Percentiles rank a stretch among this genome's conserved stretches.
Evolutionary conservation across 2,888 invertebrate genomes (phyloP).

Genomic region (Tipula confusa): DNA sequence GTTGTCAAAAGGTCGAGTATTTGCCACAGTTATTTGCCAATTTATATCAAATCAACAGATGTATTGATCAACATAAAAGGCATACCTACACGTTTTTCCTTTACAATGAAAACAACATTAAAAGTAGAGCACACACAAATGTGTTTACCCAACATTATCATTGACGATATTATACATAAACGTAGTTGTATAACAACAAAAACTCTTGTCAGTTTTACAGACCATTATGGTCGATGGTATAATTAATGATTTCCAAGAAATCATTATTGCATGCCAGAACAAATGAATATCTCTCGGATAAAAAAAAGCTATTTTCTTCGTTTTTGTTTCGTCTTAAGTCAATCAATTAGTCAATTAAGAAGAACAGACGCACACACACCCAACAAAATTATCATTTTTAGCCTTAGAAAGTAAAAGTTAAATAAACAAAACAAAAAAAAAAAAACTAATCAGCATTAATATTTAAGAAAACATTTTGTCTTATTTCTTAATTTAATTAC

Average conservation of each 20-base stretch:
- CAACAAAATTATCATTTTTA: neutral
- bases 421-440: neutral
- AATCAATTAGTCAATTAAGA: neutral
- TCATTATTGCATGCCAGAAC: neutral
- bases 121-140: too few species aligned
- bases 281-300: neutral
- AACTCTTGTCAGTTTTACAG: neutral
- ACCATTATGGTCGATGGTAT: neutral
- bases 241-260: neutral
- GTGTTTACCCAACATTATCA: too few species aligned
- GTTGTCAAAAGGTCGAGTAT: too few species aligned
- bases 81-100: too few species aligned
- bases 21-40: too few species aligned
- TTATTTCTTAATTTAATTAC: neutral
- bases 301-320: neutral
- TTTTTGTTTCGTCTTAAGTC: neutral
- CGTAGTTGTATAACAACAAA: neutral
- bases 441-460: constrained; percentile 20
- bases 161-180: too few species aligned
- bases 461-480: neutral
- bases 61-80: too few species aligned
- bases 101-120: too few species aligned
- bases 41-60: too few species aligned
- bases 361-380: neutral
- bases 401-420: neutral